Evolutionary conservation across 2,113 vertebrate species (phyloP), one percentile per base, ranked within the genome.

Genomic region (Nycticebus coucang): DNA sequence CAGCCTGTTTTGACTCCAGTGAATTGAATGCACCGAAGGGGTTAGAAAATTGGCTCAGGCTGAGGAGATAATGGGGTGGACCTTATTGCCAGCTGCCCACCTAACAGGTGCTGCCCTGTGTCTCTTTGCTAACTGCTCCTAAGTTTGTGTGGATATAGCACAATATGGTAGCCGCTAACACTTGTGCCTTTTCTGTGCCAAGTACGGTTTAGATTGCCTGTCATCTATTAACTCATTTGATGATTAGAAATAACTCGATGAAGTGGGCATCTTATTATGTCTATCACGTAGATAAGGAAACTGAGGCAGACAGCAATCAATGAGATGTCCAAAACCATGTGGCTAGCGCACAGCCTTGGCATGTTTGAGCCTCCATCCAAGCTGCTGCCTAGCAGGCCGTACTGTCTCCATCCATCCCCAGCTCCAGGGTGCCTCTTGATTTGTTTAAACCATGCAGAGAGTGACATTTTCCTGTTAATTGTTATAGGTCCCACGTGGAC

Each of bases 371-470:
- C 2, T 33, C 24, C 50, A 21, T 22, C 45, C 71, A 71, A 30
- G 26, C 35, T 77, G 9, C 72, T n/a, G 18, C 24, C 24, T 7
- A 37, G 7, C 2, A 2, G 10, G 22, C 6, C 7, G 0, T 4
- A 21, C 21, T 37, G 13, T 35, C 75, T 60, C 21, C 28, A 33
- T 9, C 55, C 24, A 22, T 50, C 4, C 14, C 19, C 21, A 94
- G 57, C 1, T 19, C 68, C 21, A 37, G 50, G 37, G 14, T n/a
- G 11, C 28, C 9, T 81, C 72, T 71, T 33, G 2, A 72, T n/a
- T 35, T 17, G 5, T 64, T 57, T 69, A 64, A 84, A 22, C 35
- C 12, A 62, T 59, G 87, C 41, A 41, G 50, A 93, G 28, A 7
- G 53, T 9, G 30, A 22, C 6, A 68, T 85, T 77, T 80, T 35